Base-by-base conservation (phyloP, 2,888 invertebrate genomes). In the Epinotia bilunana region DNA sequence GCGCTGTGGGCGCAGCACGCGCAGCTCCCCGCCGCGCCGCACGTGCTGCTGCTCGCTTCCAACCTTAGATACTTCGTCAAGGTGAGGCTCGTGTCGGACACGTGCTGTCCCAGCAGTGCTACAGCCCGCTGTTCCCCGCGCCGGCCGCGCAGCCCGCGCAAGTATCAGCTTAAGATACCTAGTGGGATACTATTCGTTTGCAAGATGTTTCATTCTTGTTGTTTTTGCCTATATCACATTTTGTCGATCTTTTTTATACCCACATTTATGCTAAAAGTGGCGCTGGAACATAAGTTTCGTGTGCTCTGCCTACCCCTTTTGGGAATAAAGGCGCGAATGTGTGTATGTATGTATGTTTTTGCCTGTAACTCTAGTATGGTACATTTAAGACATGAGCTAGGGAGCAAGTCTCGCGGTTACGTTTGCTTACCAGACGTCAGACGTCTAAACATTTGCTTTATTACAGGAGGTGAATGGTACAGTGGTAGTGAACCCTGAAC, bases 401-500 rank as follows among this genome's bases (percentile, higher is more conserved):
- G 12, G 53, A 53, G 53, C 53, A 28, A 28, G 28, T 28, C 28
- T 28, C 28, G 28, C 28, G 28, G 5, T 3, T 5, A 2, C 28
- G 28, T 28, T 28, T 28, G 28, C 28, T 28, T 28, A 28, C 3
- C 28, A 58, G 12, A 12, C 12, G 16, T 16, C 9, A 5, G 60
- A 73, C 63, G 39, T 62, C 62, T 63, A 55, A 71, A 49, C 9
- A 65, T 13, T 18, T 11, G 13, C 12, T 3, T 28, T 16, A 13
- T 23, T 23, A 16, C 94, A 98, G 97, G 95, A 96, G 80, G 95
- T 98, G 23, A 95, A 96, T 81, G 97, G 96, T 1, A 97, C 97
- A 81, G 92, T 98, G 46, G 96, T 97, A 13, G 93, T 99, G 23
- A 99, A 99, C 93, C 98, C 99, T 0, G 98, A 98, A 80, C 95